Percentiles rank a stretch among this genome's conserved stretches.
phyloP scores from a whole-genome alignment of 2,113 vertebrate species.

The Leucoraja erinaceus region DNA sequence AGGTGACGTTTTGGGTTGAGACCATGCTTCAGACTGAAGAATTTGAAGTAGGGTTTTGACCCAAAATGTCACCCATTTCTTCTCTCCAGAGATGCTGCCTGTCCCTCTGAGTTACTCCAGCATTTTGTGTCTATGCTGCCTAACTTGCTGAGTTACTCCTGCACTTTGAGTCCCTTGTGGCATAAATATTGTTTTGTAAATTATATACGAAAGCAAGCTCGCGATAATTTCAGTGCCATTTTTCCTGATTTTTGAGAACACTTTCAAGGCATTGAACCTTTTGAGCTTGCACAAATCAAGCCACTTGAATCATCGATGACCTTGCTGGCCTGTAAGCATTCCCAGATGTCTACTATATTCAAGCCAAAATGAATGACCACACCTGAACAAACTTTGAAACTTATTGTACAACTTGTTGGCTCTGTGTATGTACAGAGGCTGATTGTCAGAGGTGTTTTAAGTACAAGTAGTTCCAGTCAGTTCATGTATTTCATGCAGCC shows the following conservation, averaged over 20 bases:
- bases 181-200: not conserved
- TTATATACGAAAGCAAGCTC: not conserved
- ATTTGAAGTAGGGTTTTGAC: too few relatives aligned
- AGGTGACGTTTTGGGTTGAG: too few relatives aligned
- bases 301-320: not conserved
- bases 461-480: not conserved
- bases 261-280: not conserved
- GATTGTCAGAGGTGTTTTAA: not conserved
- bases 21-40: too few relatives aligned
- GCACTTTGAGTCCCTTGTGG: too few relatives aligned
- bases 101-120: too few relatives aligned
- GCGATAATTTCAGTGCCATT: not conserved
- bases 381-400: constrained; percentile 11
- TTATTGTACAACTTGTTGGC: not conserved
- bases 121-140: too few relatives aligned
- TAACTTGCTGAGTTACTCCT: too few relatives aligned
- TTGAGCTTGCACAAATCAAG: not conserved
- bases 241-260: not conserved
- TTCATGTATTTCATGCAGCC: not conserved
- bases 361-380: not conserved
- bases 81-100: too few relatives aligned
- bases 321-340: not conserved
- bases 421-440: not conserved
- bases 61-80: too few relatives aligned
- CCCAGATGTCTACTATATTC: not conserved